Evolutionary conservation across 2,888 invertebrate species (phyloP).

Genomic region (Tanypteryx hageni): DNA sequence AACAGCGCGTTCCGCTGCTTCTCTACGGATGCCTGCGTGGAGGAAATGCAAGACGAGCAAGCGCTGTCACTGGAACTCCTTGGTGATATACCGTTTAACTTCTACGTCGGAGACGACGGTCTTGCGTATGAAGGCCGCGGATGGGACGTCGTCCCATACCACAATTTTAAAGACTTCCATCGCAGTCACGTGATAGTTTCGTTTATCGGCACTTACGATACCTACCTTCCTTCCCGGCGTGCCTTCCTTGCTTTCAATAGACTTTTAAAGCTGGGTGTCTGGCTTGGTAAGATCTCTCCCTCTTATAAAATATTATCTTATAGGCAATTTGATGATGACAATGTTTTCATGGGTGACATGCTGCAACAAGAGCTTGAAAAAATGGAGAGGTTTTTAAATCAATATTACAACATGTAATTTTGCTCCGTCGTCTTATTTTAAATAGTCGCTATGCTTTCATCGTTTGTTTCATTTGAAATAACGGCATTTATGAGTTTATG

Average conservation of each 20-base stretch:
- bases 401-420: too few relatives aligned
- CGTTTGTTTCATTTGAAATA: too few relatives aligned
- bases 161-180: not conserved
- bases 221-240: not conserved
- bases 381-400: not conserved
- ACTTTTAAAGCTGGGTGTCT: not conserved
- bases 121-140: conserved; percentile 3
- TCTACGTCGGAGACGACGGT: not conserved
- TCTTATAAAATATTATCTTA: not conserved
- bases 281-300: not conserved
- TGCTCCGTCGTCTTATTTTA: too few relatives aligned
- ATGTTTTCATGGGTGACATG: not conserved
- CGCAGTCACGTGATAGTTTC: not conserved
- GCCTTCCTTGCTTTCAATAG: not conserved
- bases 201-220: not conserved
- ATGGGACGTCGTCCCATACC: not conserved
- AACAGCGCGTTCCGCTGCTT: not conserved
- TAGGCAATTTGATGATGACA: not conserved
- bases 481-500: too few relatives aligned
- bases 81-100: not conserved
- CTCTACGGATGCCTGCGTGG: not conserved
- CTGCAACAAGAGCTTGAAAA: not conserved
- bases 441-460: too few relatives aligned
- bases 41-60: not conserved
- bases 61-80: too few relatives aligned